Evolutionary conservation across 2,113 vertebrate genomes (phyloP).

Genomic region (Puma concolor): DNA sequence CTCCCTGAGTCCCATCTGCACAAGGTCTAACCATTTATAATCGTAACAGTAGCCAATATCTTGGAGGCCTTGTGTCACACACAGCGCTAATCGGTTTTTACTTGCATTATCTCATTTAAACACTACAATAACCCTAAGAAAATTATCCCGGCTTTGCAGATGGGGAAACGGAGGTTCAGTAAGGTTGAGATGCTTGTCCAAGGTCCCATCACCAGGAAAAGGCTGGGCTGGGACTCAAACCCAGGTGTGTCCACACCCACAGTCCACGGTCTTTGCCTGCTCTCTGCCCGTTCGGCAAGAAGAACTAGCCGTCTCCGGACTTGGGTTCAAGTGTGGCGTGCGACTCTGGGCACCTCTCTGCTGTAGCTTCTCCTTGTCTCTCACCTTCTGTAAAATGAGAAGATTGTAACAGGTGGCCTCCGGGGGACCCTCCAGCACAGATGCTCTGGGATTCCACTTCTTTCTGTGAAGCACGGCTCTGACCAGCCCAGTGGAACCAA

Average conservation of each 20-base stretch:
- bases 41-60: background rate
- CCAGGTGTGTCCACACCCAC: background rate
- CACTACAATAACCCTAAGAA: background rate
- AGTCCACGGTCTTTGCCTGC: background rate
- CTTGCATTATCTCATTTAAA: background rate
- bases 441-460: background rate
- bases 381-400: background rate
- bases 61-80: background rate
- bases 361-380: background rate
- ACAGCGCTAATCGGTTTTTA: background rate
- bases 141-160: background rate
- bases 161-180: background rate
- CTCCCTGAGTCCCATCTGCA: rapidly evolving
- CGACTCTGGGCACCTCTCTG: background rate
- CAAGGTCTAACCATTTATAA: background rate
- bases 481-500: background rate
- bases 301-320: rapidly evolving
- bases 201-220: background rate
- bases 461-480: background rate
- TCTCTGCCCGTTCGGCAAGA: rapidly evolving
- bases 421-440: background rate
- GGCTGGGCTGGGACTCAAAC: background rate
- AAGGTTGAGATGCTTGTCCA: background rate
- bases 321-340: rapidly evolving
- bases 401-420: background rate